Base-by-base conservation (phyloP, 2,113 vertebrate species). In the Telmatochromis brachygnathus region DNA sequence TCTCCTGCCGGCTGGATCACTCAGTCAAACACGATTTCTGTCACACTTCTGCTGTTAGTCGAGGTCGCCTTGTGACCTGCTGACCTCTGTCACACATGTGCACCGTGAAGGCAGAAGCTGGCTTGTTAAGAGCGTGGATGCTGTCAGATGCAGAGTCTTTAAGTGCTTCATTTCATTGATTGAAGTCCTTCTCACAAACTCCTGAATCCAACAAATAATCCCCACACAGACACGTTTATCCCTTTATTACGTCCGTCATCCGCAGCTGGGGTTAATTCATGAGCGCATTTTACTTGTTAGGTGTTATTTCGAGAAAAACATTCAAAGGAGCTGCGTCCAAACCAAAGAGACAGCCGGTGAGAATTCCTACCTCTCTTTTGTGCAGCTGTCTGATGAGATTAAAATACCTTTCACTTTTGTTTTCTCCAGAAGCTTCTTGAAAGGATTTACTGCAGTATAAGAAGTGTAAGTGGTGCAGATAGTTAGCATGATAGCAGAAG, bases 321-420 rank as follows among this genome's bases (percentile, higher is more conserved):
- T 19, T 86, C 56, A 89, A 83, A 89, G 81, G 79, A 53, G 55
- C 4, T 15, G 9, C 7, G 13, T 68, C 70, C 73, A 70, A 75
- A 30, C 54, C 51, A 70, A 77, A 77, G 47, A 77, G 45, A 77
- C 45, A 77, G 45, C 73, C 7, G 6, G 45, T 51, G 79, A 86
- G 37, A 85, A 51, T 79, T 65, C n/a, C 81, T 62, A 23, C 79
- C 73, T 65, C 68, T 81, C 13, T 85, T 83, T 80, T 23, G 19
- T 82, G 53, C 23, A 19, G 81, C 90, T 90, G 89, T 90, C 91
- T 26, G 17, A 87, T 12, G 10, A 70, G 56, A 87, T 91, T 81
- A 86, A 54, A 79, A 17, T 91, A 55, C 21, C 68, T 83, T 83
- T 79, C 45, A 55, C 85, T 70, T 87, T 83, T 84, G 68, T 65